These are phyloP conservation scores for Enteromius paludinosus DNA, from an alignment of 2,797 vertebrate species.

Conservation along the genomic window DNA sequence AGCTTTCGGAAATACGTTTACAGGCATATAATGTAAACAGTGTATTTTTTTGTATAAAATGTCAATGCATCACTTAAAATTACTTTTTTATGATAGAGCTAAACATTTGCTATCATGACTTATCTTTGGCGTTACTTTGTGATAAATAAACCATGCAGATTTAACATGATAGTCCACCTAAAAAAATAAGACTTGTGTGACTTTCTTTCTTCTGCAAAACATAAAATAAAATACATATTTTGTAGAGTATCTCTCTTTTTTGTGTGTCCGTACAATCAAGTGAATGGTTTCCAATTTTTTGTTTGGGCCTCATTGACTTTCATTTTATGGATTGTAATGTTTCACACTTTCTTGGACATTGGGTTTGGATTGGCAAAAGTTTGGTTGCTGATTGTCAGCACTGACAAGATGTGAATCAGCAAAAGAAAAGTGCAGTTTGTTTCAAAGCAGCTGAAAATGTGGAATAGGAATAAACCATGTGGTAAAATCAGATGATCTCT, in stretches of 20 bases:
- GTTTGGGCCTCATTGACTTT: neutral
- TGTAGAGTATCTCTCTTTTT: neutral
- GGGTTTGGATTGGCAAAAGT: neutral
- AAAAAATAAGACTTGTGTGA: neutral
- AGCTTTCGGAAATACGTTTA: constrained; percentile 57
- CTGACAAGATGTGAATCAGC: constrained; percentile 35
- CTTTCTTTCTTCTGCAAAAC: neutral
- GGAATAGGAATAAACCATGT: constrained; percentile 37
- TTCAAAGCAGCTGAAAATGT: constrained; percentile 10
- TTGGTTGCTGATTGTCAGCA: neutral
- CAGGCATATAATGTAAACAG: constrained; percentile 27
- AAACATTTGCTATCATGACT: neutral
- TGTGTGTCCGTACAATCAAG: neutral
- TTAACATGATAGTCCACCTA: neutral
- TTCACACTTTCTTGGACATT: neutral
- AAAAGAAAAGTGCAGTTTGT: constrained; percentile 29
- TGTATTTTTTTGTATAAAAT: constrained; percentile 19
- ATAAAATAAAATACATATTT: neutral
- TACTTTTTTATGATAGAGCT: neutral
- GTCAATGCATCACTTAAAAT: neutral
- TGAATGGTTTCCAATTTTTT: neutral
- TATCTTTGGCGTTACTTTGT: no score
- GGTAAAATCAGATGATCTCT: constrained; percentile 33
- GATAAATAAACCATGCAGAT: neutral
- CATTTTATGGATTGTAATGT: neutral